These are phyloP conservation scores for Tauraco erythrolophus DNA, from an alignment of 2,113 vertebrate genomes.

Conservation along the genomic window DNA sequence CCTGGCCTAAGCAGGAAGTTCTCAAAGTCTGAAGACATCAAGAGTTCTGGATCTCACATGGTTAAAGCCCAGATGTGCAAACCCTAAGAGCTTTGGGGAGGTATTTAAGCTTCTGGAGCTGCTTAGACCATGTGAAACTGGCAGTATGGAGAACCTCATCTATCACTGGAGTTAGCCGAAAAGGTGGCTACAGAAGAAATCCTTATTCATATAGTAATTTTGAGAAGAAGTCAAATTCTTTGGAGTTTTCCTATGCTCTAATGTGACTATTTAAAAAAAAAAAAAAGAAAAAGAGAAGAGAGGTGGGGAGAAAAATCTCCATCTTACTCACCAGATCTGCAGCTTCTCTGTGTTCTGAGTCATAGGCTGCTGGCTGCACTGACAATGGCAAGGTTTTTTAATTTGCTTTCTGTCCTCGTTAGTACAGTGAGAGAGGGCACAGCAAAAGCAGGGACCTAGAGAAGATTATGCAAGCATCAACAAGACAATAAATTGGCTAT, in stretches of 20 bases:
- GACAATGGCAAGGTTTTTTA: not conserved
- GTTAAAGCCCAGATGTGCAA: slow-evolving; percentile 27
- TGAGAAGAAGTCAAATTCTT: not conserved
- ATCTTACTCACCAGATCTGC: slow-evolving; percentile 17
- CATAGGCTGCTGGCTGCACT: slow-evolving; percentile 41
- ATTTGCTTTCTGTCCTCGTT: slow-evolving; percentile 24
- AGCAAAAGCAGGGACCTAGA: not conserved
- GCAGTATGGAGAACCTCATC: not conserved
- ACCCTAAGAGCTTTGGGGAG: not conserved
- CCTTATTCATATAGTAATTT: not conserved
- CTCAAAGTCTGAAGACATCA: not conserved
- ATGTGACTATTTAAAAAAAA: not conserved
- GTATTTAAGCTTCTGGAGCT: not conserved
- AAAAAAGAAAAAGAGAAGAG: not conserved
- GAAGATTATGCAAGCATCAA: not conserved
- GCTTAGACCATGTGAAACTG: not conserved
- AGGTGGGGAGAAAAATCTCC: not conserved
- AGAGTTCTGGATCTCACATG: not conserved
- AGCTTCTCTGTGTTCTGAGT: slow-evolving; percentile 39
- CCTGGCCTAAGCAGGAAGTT: slow-evolving; percentile 26
- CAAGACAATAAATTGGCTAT: not conserved
- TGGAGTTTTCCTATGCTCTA: slow-evolving; percentile 11
- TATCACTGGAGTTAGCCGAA: not conserved
- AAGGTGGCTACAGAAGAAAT: not conserved
- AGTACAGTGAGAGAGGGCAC: not conserved